These are phyloP conservation scores for Eulemur rubriventer DNA, from an alignment of 2,797 vertebrate species.

Conservation along the genomic window DNA sequence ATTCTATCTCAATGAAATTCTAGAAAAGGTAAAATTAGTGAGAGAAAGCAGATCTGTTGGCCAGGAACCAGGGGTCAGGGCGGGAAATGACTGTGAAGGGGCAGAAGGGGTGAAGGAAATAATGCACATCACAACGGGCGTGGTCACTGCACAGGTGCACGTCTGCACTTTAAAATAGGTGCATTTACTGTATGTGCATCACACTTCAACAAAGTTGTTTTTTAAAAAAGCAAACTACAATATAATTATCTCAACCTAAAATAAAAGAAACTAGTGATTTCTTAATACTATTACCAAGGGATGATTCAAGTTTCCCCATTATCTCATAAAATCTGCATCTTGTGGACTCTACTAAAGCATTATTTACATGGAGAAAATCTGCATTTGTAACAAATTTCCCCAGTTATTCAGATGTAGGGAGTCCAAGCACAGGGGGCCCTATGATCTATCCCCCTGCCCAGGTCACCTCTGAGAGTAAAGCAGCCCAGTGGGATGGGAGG, in stretches of 20 bases:
- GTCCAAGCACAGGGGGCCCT: neutral
- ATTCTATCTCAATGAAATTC: accelerated
- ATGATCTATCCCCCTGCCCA: neutral
- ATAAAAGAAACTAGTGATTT: neutral
- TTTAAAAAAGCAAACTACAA: neutral
- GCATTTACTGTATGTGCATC: neutral
- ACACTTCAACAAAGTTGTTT: neutral
- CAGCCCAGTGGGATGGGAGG: neutral
- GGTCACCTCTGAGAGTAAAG: neutral
- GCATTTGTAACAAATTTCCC: neutral
- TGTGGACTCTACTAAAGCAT: neutral
- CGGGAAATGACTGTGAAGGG: neutral
- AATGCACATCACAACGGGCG: neutral
- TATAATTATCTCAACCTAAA: neutral
- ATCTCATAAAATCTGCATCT: neutral
- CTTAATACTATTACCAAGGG: neutral
- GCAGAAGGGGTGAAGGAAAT: neutral
- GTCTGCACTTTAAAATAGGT: neutral
- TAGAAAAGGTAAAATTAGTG: neutral
- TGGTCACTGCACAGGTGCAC: neutral
- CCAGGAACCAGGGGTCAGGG: neutral
- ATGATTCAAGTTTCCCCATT: neutral
- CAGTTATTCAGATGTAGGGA: neutral
- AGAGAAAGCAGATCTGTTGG: neutral
- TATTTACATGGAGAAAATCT: neutral